phyloP scores from a whole-genome alignment of 2,797 vertebrate species.

The Crax fasciolata region DNA sequence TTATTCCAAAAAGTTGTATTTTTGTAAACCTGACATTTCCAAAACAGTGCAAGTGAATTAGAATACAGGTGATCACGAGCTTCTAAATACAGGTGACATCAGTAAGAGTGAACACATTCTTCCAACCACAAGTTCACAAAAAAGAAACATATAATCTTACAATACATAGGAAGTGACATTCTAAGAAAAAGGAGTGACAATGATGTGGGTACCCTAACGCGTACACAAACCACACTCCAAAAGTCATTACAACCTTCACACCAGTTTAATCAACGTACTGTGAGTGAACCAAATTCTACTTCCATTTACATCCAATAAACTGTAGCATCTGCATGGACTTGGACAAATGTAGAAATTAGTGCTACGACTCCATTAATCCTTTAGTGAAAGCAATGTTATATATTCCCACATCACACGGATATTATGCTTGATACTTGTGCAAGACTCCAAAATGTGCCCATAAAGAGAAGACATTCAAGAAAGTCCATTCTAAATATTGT shows the following conservation, averaged over 20 bases:
- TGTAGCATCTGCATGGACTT: neutral
- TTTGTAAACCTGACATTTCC: constrained; percentile 83
- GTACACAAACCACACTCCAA: constrained; percentile 49
- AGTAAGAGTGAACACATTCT: constrained; percentile 47
- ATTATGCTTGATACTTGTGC: neutral
- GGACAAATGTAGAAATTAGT: neutral
- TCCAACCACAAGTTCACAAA: constrained; percentile 58
- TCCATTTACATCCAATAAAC: neutral
- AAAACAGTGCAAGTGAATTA: constrained; percentile 85
- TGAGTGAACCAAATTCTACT: neutral
- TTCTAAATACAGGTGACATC: constrained; percentile 72
- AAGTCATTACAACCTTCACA: constrained; percentile 49
- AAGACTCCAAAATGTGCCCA: neutral
- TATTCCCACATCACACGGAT: neutral
- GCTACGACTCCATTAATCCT: neutral
- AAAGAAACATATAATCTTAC: constrained; percentile 46
- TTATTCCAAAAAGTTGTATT: constrained; percentile 80
- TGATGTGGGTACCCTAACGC: constrained; percentile 11
- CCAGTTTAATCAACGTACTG: constrained; percentile 41
- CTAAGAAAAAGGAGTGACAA: constrained; percentile 42
- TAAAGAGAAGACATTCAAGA: constrained; percentile 47
- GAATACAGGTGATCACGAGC: constrained; percentile 79
- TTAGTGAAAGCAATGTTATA: constrained; percentile 13
- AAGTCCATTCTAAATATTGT: neutral
- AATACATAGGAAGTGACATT: constrained; percentile 31